Base-by-base conservation (phyloP, 1,140 invertebrate genomes). In the Branchinecta lindahli region DNA sequence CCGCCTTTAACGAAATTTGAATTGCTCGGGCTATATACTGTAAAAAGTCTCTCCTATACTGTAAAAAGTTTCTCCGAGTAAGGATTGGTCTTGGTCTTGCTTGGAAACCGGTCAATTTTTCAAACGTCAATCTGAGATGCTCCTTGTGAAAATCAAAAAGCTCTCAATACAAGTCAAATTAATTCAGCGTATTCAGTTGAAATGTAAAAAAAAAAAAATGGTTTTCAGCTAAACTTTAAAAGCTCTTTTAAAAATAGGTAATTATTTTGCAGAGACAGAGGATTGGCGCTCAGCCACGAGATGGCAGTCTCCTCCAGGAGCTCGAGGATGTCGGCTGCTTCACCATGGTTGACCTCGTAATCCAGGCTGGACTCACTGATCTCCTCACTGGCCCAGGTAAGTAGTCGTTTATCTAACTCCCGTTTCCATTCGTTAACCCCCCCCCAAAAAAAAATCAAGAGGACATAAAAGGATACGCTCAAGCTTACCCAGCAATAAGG, bases 281-380 rank as follows among this genome's bases (percentile, higher is more conserved):
- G 18, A 15, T 6, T 61, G 18, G 2, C 18, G 52, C 12, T 15
- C 18, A 12, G 18, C 12, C 18, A 12, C 2, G 52, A 61, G 52
- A 61, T 61, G 52, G 52, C 52, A 61, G 52, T 20, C 52, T 61
- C 52, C 52, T 61, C 52, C 52, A 61, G 18, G 52, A 61, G 52
- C 18, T 61, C 12, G 52, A 61, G 18, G 52, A 61, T 61, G 52
- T 61, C 52, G 18, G 52, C 4, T 61, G 52, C 52, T 61, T 61
- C 18, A 20, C 18, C 52, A 61, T 61, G 52, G 18, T 20, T 61
- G 52, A 61, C 52, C 52, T 61, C 12, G 12, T 61, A 15, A 61
- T 61, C 18, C 52, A 61, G 12, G 52, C 52, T 61, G 52, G 18
- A 3, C 18, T 61, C 18, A 20, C 18, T 6, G 52, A 20, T 61